Base-by-base conservation (phyloP, 2,888 invertebrate genomes). In the Orthonevra nobilis region DNA sequence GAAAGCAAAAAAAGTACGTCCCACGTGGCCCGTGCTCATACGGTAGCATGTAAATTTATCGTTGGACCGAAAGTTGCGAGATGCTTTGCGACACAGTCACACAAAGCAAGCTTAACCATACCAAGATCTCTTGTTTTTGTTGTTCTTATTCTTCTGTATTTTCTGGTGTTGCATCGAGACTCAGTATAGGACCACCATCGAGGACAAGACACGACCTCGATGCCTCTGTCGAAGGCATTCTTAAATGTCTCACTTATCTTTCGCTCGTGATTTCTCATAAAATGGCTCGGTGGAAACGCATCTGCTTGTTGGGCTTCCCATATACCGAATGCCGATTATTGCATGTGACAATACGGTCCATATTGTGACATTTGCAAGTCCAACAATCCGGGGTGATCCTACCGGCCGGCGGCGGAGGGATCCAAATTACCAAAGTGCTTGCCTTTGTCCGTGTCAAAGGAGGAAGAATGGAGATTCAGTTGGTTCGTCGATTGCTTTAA, bases 231-330 rank as follows among this genome's bases (percentile, higher is more conserved):
- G 54, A 73, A 68, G 56, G 46, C 40, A 60, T 73, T 79, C 42
- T 68, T 48, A 66, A 73, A 79, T 79, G 79, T 79, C 79, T 79
- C 79, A 79, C 79, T 79, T 79, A 79, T 79, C 73, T 66, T 40
- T 54, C 14, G 56, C 42, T 56, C 66, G 73, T 73, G 73, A 61
- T 79, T 56, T 56, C 44, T 73, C 73, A 68, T 66, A 66, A 79
- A 70, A 56, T 30, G 42, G 63, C 63, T 63, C 56, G 28, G 34
- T 58, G 50, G 42, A 75, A 75, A 77, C 64, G 40, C 70, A 70
- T 72, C 64, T 64, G 32, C 17, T 50, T 14, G 52, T 5, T 20
- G 5, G 14, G 23, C 28, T 30, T 52, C 19, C 30, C 20, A 26
- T 23, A 17, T 38, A 36, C 36, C 23, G 19, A 19, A 30, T 28